Conservation (phyloP, 2,888 invertebrate genomes). For the Calameuta pallipes region DNA sequence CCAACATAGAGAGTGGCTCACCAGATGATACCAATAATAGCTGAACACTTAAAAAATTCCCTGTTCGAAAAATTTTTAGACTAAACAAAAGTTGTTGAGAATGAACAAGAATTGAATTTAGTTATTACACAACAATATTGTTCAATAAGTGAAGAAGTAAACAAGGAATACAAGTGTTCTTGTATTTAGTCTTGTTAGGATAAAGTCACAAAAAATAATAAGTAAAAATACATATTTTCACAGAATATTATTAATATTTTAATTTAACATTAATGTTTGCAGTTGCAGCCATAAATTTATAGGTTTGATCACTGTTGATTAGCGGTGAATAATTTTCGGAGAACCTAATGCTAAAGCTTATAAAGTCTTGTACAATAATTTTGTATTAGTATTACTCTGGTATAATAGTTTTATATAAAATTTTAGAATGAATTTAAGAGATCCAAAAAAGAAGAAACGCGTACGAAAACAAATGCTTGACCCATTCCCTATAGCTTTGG, state of each 20-base stretch:
- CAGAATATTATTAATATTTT: neutral
- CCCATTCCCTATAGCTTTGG: slow-evolving; percentile 65
- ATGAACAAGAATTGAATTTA: neutral
- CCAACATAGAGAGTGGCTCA: slow-evolving; percentile 13
- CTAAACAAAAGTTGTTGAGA: too few relatives aligned
- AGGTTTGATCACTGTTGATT: neutral
- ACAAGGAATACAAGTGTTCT: neutral
- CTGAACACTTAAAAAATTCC: neutral
- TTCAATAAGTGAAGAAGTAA: neutral
- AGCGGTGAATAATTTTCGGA: neutral
- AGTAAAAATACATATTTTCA: neutral
- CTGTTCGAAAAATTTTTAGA: neutral
- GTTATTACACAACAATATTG: neutral
- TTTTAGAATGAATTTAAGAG: slow-evolving; percentile 67
- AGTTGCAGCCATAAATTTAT: neutral
- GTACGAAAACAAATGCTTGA: slow-evolving; percentile 59
- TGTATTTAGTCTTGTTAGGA: neutral
- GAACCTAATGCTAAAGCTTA: neutral
- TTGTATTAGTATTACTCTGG: neutral
- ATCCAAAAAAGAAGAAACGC: slow-evolving; percentile 67
- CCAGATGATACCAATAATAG: neutral
- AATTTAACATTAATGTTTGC: neutral
- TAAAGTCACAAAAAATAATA: neutral
- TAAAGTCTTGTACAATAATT: slow-evolving; percentile 10
- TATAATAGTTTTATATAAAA: slow-evolving; percentile 39